Conservation (phyloP, 2,888 invertebrate species). For the Melanotus villosus region DNA sequence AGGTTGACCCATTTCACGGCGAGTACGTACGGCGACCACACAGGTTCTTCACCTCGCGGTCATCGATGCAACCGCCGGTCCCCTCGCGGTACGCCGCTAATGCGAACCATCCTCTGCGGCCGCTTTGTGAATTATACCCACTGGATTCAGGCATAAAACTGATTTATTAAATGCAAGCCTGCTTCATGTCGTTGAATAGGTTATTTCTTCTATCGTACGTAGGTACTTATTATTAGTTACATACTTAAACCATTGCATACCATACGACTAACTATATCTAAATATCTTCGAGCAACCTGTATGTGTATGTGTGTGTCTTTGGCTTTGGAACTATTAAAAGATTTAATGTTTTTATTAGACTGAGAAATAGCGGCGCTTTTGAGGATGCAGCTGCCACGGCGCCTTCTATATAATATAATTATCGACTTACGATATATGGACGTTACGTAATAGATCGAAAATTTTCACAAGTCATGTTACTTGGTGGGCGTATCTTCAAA, state of each 20-base stretch:
- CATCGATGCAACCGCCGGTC: conserved; percentile 51
- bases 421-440: too few relatives aligned
- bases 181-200: conserved; percentile 25
- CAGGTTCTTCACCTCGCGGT: conserved; percentile 61
- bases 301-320: too few relatives aligned
- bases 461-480: too few relatives aligned
- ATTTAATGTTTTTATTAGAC: background rate
- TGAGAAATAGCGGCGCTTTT: background rate
- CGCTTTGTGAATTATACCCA: conserved; percentile 50
- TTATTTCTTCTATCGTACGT: conserved; percentile 27
- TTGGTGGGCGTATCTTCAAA: too few relatives aligned
- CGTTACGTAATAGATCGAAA: too few relatives aligned
- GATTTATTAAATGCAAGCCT: conserved; percentile 49
- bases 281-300: background rate
- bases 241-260: conserved; percentile 15
- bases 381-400: background rate
- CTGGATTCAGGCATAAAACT: conserved; percentile 50
- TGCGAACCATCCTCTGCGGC: conserved; percentile 49
- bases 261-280: background rate
- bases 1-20: conserved; percentile 58
- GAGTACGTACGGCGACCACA: conserved; percentile 57
- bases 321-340: background rate
- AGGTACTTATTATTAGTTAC: conserved; percentile 26
- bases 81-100: conserved; percentile 44
- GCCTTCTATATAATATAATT: background rate